These are phyloP conservation scores for Clostera curtula DNA, from an alignment of 2,888 invertebrate genomes.

Conservation along the genomic window DNA sequence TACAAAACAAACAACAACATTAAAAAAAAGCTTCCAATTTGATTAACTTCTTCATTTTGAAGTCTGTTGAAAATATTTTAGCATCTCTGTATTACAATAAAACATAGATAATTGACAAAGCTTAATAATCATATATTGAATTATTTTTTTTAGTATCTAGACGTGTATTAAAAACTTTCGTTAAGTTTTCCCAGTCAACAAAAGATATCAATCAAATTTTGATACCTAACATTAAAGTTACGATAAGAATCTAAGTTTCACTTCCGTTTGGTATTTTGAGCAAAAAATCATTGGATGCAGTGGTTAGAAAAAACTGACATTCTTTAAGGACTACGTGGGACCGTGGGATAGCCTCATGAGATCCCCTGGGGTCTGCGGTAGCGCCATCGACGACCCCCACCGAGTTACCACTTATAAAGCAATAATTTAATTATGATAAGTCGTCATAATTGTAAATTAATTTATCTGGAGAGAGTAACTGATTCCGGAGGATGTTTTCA, in stretches of 20 bases:
- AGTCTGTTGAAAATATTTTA: no score
- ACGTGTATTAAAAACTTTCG: no score
- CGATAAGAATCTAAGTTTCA: slow-evolving; percentile 27
- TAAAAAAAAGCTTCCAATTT: no score
- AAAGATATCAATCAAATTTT: slow-evolving; percentile 12
- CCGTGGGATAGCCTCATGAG: slow-evolving; percentile 25
- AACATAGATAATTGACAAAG: no score
- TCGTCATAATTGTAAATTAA: slow-evolving; percentile 34
- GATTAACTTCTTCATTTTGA: no score
- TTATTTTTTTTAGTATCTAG: no score
- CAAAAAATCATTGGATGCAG: slow-evolving; percentile 21
- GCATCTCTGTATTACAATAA: no score
- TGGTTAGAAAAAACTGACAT: slow-evolving; percentile 23
- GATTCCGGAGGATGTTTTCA: background rate
- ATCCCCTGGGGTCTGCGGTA: slow-evolving; percentile 31
- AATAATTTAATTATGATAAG: slow-evolving; percentile 35
- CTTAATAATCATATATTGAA: no score
- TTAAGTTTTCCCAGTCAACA: no score
- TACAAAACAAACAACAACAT: no score
- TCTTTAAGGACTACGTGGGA: slow-evolving; percentile 30
- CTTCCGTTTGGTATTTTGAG: slow-evolving; percentile 31
- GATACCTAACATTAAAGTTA: slow-evolving; percentile 11
- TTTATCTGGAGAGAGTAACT: slow-evolving; percentile 15
- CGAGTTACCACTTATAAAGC: slow-evolving; percentile 38
- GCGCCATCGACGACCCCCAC: slow-evolving; percentile 36